Percentiles rank a stretch among this genome's conserved stretches.
These are phyloP conservation scores for Diarsia mendica DNA, from an alignment of 2,888 invertebrate genomes.

Conservation along the genomic window DNA sequence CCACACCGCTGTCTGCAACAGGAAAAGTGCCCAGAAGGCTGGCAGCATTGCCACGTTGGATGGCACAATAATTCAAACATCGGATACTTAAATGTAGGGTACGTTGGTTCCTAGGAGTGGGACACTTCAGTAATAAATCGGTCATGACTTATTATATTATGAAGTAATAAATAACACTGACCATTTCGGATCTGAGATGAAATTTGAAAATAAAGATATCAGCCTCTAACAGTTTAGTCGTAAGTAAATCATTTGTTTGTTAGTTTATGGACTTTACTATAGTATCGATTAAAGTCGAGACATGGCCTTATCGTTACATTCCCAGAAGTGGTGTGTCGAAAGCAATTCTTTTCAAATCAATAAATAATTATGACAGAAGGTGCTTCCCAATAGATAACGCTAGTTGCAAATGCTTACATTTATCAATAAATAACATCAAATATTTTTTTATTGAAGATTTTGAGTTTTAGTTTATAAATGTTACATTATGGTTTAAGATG, in stretches of 20 bases:
- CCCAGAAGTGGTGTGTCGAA: slow-evolving; percentile 28
- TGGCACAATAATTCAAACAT: not conserved
- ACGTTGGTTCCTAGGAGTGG: not conserved
- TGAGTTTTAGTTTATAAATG: slow-evolving; percentile 75
- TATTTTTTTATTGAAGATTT: no score
- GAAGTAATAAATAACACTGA: not conserved
- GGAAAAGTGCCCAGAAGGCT: no score
- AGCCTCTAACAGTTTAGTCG: not conserved
- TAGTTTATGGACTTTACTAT: slow-evolving; percentile 17
- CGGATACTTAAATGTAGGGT: not conserved
- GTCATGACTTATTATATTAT: not conserved
- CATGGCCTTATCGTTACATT: slow-evolving; percentile 41
- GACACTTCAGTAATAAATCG: not conserved
- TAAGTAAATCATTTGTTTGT: slow-evolving; percentile 3
- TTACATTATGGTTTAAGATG: slow-evolving; percentile 77
- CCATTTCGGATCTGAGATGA: not conserved
- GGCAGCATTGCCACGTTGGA: no score
- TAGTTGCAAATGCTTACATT: slow-evolving; percentile 68
- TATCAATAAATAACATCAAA: no score
- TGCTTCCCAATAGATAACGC: slow-evolving; percentile 69
- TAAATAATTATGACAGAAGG: slow-evolving; percentile 58
- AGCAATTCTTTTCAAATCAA: slow-evolving; percentile 42
- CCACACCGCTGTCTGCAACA: no score
- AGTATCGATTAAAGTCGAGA: slow-evolving; percentile 33
- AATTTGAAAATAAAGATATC: slow-evolving; percentile 3